A percentile compares a stretch with the other conserved stretches of the same genome.
Evolutionary conservation across 2,888 invertebrate species (phyloP).

Genomic region (Callosobruchus maculatus): DNA sequence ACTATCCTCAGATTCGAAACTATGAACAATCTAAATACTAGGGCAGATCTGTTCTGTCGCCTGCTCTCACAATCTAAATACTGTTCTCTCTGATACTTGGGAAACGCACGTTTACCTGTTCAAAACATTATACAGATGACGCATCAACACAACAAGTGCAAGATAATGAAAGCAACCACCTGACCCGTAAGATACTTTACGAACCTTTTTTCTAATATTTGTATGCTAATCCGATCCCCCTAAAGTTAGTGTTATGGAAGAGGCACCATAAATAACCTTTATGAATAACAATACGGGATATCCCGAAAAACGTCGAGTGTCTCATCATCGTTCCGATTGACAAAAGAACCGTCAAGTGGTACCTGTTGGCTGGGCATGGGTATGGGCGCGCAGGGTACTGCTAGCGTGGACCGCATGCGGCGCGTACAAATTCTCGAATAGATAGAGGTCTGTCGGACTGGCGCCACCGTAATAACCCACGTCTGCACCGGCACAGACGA

Average conservation of each 20-base stretch:
- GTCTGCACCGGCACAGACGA: neutral
- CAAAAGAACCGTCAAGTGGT: neutral
- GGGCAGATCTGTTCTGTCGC: too few relatives aligned
- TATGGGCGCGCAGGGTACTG: neutral
- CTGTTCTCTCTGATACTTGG: too few relatives aligned
- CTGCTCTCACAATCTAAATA: too few relatives aligned
- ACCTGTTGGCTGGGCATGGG: neutral
- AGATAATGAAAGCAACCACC: neutral
- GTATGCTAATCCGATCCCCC: neutral
- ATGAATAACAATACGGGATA: neutral
- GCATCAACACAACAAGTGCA: neutral
- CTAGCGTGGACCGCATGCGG: conserved; percentile 25
- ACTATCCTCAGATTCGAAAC: too few relatives aligned
- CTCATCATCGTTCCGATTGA: neutral
- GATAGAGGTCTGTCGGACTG: conserved; percentile 26
- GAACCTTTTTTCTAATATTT: neutral
- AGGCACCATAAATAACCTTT: neutral
- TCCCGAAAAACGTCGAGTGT: neutral
- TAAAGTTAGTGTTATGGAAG: neutral
- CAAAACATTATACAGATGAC: neutral
- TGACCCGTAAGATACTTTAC: neutral
- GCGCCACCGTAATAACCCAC: conserved; percentile 31
- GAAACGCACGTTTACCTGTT: too few relatives aligned
- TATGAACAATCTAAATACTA: too few relatives aligned
- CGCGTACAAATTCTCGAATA: conserved; percentile 29